Evolutionary conservation across 1,140 invertebrate species (phyloP).

Genomic region (Arctopsyche grandis): DNA sequence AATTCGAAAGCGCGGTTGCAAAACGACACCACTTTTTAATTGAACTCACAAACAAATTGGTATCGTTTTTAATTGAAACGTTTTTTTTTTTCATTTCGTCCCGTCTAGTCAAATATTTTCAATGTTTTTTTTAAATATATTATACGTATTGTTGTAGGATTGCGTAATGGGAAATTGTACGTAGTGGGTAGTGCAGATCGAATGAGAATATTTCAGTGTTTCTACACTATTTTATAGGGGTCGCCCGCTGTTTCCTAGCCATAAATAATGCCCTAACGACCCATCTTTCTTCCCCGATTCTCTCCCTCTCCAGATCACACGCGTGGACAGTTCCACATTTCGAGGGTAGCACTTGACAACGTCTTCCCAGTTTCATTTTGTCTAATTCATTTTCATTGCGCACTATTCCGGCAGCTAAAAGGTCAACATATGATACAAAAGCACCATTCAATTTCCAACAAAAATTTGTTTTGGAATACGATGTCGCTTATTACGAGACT

Average conservation of each 20-base stretch:
- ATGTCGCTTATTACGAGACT: too few relatives aligned
- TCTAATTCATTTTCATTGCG: constrained; percentile 42
- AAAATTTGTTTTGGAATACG: too few relatives aligned
- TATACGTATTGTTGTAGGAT: not conserved
- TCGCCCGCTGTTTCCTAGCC: constrained; percentile 42
- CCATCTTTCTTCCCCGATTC: constrained; percentile 31
- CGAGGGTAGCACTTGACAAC: constrained; percentile 31
- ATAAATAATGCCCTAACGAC: constrained; percentile 54
- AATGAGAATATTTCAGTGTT: constrained; percentile 38
- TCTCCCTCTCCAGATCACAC: constrained; percentile 43
- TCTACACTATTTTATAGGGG: constrained; percentile 40
- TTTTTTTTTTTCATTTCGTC: too few relatives aligned
- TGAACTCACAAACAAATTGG: not conserved
- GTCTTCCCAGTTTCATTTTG: constrained; percentile 38
- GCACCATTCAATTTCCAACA: too few relatives aligned
- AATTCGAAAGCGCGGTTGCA: constrained; percentile 7
- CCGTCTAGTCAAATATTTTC: not conserved
- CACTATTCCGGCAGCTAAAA: constrained; percentile 33
- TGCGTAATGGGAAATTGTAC: not conserved
- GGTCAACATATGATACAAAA: not conserved
- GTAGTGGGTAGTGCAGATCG: not conserved
- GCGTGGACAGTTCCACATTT: constrained; percentile 43
- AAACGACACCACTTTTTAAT: constrained; percentile 19
- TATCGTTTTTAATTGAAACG: constrained; percentile 7
- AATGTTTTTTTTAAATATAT: not conserved